Evolutionary conservation across 2,113 vertebrate genomes (phyloP).

Genomic region (Hippocampus comes): DNA sequence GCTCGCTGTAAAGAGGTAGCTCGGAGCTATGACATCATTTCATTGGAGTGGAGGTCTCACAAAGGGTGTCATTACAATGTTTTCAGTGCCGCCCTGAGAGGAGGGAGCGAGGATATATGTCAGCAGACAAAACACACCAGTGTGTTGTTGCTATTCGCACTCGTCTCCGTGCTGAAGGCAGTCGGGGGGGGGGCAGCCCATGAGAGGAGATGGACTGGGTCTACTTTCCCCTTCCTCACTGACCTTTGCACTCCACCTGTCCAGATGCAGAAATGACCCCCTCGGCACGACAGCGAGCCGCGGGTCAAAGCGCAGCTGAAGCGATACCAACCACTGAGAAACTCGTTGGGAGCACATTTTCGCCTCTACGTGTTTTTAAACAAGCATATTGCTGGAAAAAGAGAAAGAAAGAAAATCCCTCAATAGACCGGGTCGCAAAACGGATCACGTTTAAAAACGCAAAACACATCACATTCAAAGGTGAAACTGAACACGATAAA

Average conservation of each 20-base stretch:
- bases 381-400: no score
- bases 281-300: slow-evolving; percentile 54
- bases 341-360: not conserved
- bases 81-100: slow-evolving; percentile 61
- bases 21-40: slow-evolving; percentile 68
- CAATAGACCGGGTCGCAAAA: no score
- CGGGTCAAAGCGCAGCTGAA: slow-evolving; percentile 62
- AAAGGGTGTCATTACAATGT: slow-evolving; percentile 61
- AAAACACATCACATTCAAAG: no score
- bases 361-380: not conserved
- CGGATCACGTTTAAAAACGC: no score
- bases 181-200: slow-evolving; percentile 15
- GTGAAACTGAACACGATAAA: no score
- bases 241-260: slow-evolving; percentile 50
- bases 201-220: slow-evolving; percentile 44
- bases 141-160: slow-evolving; percentile 47
- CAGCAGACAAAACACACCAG: slow-evolving; percentile 53
- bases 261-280: slow-evolving; percentile 67
- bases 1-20: slow-evolving; percentile 51
- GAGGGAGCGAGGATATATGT: slow-evolving; percentile 57
- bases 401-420: no score
- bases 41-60: slow-evolving; percentile 58
- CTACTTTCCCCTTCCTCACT: slow-evolving; percentile 55
- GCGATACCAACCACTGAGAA: slow-evolving; percentile 52
- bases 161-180: slow-evolving; percentile 54